Evolutionary conservation across 2,113 vertebrate genomes (phyloP), one percentile per base, ranked within the genome.

Genomic region (Malurus cyaneus): DNA sequence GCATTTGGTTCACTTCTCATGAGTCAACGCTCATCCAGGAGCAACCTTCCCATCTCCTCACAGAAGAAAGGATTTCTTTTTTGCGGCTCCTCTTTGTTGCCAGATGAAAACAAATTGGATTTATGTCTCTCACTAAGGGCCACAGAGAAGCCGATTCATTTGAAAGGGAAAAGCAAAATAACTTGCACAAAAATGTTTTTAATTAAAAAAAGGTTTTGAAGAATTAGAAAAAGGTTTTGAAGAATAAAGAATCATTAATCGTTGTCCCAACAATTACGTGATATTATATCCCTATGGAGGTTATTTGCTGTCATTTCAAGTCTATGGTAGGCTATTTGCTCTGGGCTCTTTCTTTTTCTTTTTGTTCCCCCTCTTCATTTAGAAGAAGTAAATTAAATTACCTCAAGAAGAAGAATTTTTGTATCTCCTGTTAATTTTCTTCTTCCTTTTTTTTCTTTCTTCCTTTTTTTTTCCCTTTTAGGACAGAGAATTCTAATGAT

Each of bases 371-470:
- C 9, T 19, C 16, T 32, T 44, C 34, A 86, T 74, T 66, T 39
- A 36, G 47, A 53, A 82, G 11, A 50, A 80, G n/a, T 50, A 89
- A 94, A 97, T 89, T 73, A 80, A 95, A 87, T n/a, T 82, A 80
- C 66, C 46, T 36, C 71, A 80, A 88, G 46, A 93, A 72, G 25
- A 89, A 72, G 85, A 92, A 77, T 94, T 96, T 96, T 89, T 91
- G 52, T 95, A 93, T 96, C 94, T 92, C 88, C 66, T 93, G 66
- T 80, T 93, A 72, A 88, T 91, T 91, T 96, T 94, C 71, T 87
- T 87, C 42, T 91, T 92, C 41, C 24, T 67, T 85, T 84, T 72
- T 73, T 31, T 2, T n/a, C n/a, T n/a, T 23, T 17, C 39, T 2
- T 9, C 36, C 0, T 36, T 46, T 18, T 42, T 53, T 59, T 41